These are phyloP conservation scores for Drosophila suzukii DNA, from an alignment of 1,140 invertebrate species.

Conservation along the genomic window DNA sequence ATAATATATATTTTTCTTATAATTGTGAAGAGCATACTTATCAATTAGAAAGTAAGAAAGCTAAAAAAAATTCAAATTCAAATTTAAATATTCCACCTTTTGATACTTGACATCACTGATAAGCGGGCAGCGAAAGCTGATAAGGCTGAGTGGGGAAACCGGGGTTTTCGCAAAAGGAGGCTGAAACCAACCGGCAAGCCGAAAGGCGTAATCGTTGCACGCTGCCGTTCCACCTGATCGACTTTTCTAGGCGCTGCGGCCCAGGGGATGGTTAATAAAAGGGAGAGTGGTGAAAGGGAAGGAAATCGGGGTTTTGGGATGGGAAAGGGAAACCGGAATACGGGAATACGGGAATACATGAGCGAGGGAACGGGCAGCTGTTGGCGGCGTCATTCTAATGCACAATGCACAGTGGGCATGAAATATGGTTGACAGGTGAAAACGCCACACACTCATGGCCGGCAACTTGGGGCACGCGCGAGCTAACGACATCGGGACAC, in stretches of 20 bases:
- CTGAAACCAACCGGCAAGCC: conserved; percentile 41
- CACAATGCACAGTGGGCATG: conserved; percentile 77
- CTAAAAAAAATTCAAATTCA: too few relatives aligned
- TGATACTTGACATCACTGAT: conserved; percentile 14
- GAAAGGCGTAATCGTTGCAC: conserved; percentile 62
- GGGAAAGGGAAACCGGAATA: conserved; percentile 8
- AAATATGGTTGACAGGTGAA: conserved; percentile 82
- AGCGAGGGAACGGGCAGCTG: conserved; percentile 51
- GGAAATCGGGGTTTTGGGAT: conserved; percentile 11
- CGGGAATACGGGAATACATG: conserved; percentile 3
- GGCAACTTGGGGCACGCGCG: conserved; percentile 49
- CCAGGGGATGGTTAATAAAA: conserved; percentile 32
- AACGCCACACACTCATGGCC: conserved; percentile 41
- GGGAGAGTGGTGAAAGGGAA: conserved; percentile 25
- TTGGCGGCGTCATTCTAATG: conserved; percentile 68
- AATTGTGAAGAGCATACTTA: too few relatives aligned
- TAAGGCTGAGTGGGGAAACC: conserved; percentile 2
- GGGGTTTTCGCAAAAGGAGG: conserved; percentile 22
- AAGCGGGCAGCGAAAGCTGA: conserved; percentile 3
- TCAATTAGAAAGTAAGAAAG: too few relatives aligned
- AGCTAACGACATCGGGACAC: conserved; percentile 64
- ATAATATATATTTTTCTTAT: too few relatives aligned
- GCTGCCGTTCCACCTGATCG: conserved; percentile 73
- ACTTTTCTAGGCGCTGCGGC: conserved; percentile 53
- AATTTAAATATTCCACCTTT: neutral